phyloP scores from a whole-genome alignment of 2,797 vertebrate genomes.

The Hemitrygon akajei region DNA sequence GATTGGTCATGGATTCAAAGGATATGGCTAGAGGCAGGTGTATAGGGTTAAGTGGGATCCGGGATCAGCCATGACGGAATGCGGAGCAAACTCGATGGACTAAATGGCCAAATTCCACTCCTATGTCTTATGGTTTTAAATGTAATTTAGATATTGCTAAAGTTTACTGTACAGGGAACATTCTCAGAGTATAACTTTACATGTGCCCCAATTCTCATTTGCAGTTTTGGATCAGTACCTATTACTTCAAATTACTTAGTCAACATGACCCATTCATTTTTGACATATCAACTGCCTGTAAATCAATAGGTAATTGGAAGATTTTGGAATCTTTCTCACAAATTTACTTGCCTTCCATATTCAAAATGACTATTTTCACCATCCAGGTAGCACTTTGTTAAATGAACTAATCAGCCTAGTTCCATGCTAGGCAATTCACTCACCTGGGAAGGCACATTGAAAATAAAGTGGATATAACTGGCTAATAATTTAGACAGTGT shows the following conservation, averaged over 20 bases:
- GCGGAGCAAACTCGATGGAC: too few relatives aligned
- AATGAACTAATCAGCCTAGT: neutral
- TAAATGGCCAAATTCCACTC: too few relatives aligned
- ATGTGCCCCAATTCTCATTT: neutral
- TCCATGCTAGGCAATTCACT: neutral
- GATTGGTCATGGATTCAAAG: too few relatives aligned
- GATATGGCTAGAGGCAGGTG: too few relatives aligned
- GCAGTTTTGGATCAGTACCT: neutral
- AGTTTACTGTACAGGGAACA: neutral
- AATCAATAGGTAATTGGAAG: neutral
- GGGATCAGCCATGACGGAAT: too few relatives aligned
- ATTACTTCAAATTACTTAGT: neutral
- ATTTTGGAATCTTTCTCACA: neutral
- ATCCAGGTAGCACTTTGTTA: neutral
- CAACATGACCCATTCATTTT: neutral
- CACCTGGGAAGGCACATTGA: neutral
- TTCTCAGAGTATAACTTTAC: neutral
- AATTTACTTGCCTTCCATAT: neutral
- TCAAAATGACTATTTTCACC: neutral
- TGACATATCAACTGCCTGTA: neutral
- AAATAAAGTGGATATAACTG: neutral
- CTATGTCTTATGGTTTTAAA: too few relatives aligned
- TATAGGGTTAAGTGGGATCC: too few relatives aligned
- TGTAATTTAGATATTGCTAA: neutral
- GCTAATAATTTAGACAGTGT: neutral